Evolutionary conservation across 1,140 invertebrate genomes (phyloP).

Genomic region (Rhagoletis pomonella): DNA sequence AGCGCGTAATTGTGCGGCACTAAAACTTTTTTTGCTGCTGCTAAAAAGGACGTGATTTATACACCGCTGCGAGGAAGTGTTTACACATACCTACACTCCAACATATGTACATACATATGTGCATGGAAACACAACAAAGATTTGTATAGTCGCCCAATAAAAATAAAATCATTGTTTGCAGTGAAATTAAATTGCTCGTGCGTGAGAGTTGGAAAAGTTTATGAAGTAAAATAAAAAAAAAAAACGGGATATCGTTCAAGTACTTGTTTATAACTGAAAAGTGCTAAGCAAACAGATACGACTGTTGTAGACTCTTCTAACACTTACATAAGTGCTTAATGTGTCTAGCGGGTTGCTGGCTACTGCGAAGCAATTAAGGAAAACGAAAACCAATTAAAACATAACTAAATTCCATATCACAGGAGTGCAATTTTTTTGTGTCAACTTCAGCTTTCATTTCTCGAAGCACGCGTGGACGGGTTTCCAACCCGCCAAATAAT

Average conservation of each 20-base stretch:
- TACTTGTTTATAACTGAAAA: not conserved
- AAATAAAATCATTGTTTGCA: not conserved
- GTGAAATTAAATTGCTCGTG: not conserved
- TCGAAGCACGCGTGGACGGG: conserved; percentile 59
- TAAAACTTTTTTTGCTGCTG: conserved; percentile 5
- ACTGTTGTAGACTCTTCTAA: not conserved
- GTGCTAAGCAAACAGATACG: not conserved
- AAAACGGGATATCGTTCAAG: not conserved
- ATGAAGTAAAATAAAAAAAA: not conserved
- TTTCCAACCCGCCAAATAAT: conserved; percentile 67
- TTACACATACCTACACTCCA: not conserved
- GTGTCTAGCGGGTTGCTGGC: not conserved
- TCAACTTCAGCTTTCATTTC: conserved; percentile 13
- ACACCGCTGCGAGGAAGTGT: not conserved
- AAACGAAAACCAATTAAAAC: not conserved
- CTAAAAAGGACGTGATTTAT: conserved; percentile 39
- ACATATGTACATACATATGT: too few relatives aligned
- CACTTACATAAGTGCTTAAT: not conserved
- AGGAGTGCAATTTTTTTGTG: not conserved
- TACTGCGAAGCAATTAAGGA: not conserved
- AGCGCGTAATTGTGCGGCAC: conserved; percentile 47
- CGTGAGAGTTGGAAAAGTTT: not conserved
- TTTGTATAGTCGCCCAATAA: not conserved
- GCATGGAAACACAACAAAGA: too few relatives aligned
- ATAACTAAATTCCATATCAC: not conserved